These are phyloP conservation scores for Syrphus vitripennis DNA, from an alignment of 2,888 invertebrate genomes.

Conservation along the genomic window DNA sequence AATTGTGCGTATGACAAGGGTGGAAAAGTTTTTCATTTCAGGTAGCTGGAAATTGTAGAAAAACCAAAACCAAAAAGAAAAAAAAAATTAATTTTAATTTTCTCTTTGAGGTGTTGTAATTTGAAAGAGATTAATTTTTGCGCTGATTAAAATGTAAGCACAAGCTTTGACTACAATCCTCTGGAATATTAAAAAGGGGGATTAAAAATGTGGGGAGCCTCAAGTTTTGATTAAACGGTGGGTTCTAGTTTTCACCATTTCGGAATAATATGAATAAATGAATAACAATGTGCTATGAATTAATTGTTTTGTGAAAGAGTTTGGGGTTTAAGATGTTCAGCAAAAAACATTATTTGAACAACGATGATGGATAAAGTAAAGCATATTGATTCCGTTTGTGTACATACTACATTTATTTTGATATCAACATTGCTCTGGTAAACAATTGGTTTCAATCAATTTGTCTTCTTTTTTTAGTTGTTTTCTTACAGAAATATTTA, in stretches of 20 bases:
- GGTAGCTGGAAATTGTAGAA: not conserved
- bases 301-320: not conserved
- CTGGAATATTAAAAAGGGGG: not conserved
- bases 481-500: too few species aligned
- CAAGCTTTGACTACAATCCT: not conserved
- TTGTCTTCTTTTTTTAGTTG: not conserved
- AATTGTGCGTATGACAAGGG: slow-evolving; percentile 17
- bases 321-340: not conserved
- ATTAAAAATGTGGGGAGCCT: not conserved
- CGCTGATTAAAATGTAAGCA: slow-evolving; percentile 13
- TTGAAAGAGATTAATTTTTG: slow-evolving; percentile 4
- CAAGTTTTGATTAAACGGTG: not conserved
- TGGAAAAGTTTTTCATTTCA: not conserved
- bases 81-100: not conserved
- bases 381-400: not conserved
- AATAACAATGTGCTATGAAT: not conserved
- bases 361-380: not conserved
- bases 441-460: not conserved
- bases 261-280: not conserved
- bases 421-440: not conserved
- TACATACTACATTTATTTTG: not conserved
- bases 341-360: not conserved
- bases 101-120: not conserved
- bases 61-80: too few species aligned
- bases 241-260: not conserved